phyloP scores from a whole-genome alignment of 2,888 invertebrate genomes.

The Drosophila infuscata region DNA sequence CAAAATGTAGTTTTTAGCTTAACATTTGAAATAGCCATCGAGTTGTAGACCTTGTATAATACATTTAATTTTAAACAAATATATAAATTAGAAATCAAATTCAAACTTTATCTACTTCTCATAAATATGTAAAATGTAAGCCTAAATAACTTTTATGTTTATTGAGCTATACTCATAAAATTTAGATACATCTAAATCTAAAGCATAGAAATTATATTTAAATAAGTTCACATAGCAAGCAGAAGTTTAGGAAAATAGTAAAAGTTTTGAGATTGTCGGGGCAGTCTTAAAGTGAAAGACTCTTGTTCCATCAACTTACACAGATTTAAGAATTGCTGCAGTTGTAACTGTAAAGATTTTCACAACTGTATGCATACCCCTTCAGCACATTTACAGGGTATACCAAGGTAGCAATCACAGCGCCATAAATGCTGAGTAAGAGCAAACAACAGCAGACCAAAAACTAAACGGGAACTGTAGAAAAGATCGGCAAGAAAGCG shows the following conservation, averaged over 20 bases:
- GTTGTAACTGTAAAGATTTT: neutral
- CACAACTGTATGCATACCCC: neutral
- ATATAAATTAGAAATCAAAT: neutral
- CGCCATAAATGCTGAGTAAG: constrained; percentile 77
- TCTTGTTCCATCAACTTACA: neutral
- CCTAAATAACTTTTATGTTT: neutral
- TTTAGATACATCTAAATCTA: neutral
- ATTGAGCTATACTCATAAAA: neutral
- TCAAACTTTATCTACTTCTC: neutral
- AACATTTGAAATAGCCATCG: neutral
- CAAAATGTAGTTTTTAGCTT: neutral
- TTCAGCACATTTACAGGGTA: constrained; percentile 1
- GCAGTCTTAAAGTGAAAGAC: neutral
- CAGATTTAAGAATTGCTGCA: neutral
- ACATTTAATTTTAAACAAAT: neutral
- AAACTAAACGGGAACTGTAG: constrained; percentile 47
- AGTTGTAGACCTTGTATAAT: neutral
- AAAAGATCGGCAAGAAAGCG: constrained; percentile 33
- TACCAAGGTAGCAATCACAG: constrained; percentile 23
- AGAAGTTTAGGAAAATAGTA: neutral
- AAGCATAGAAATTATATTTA: neutral
- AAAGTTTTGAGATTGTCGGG: neutral
- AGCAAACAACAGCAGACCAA: constrained; percentile 62
- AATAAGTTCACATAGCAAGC: neutral
- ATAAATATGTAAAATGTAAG: neutral